A percentile compares a stretch with the other conserved stretches of the same genome.
Conservation (phyloP, 1,140 invertebrate species). For the Zophobas morio region DNA sequence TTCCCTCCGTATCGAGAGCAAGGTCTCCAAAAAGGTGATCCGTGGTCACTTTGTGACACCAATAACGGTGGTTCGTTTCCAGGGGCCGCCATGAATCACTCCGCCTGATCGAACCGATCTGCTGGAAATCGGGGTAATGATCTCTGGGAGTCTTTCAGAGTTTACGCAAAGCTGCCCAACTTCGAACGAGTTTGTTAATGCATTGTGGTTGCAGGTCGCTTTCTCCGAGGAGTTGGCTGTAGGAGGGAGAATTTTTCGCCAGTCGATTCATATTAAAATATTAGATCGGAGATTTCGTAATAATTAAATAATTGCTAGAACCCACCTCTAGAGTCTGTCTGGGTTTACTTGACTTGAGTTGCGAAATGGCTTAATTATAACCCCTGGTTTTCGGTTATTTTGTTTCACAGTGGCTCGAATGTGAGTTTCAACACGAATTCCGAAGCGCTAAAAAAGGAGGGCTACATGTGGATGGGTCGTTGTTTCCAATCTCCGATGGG, state of each 20-base stretch:
- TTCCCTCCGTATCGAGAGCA: conserved; percentile 43
- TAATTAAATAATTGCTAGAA: too few relatives aligned
- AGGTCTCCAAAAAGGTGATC: conserved; percentile 47
- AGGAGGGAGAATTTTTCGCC: too few relatives aligned
- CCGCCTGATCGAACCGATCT: conserved; percentile 48
- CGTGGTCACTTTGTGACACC: conserved; percentile 5
- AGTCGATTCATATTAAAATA: too few relatives aligned
- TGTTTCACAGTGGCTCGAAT: too few relatives aligned
- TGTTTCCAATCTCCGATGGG: not conserved
- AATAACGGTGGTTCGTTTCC: not conserved
- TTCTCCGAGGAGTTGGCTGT: conserved; percentile 38
- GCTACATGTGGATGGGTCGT: too few relatives aligned
- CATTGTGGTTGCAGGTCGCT: conserved; percentile 11
- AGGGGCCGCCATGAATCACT: conserved; percentile 48
- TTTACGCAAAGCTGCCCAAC: not conserved
- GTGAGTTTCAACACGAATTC: too few relatives aligned
- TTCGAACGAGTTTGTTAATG: not conserved
- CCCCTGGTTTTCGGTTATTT: too few relatives aligned
- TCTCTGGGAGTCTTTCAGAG: not conserved
- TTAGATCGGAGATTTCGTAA: too few relatives aligned
- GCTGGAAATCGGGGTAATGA: conserved; percentile 48
- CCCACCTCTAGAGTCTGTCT: too few relatives aligned
- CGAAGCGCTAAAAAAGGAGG: not conserved
- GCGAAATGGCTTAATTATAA: too few relatives aligned
- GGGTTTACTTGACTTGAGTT: too few relatives aligned